Evolutionary conservation across 2,113 vertebrate genomes (phyloP).

Genomic region (Sylvicapra grimmia): DNA sequence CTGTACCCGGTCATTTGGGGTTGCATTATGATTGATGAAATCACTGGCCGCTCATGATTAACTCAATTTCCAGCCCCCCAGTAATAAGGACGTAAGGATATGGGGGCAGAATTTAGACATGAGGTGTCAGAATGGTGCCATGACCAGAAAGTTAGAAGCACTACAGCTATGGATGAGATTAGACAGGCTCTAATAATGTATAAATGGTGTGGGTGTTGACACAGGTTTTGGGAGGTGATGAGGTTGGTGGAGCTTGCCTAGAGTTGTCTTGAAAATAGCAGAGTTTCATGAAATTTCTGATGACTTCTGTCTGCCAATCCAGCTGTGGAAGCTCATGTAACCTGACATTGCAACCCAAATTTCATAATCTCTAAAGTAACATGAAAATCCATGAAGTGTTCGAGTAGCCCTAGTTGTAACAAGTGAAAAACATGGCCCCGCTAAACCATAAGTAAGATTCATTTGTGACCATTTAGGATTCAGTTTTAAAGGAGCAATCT

Average conservation of each 20-base stretch:
- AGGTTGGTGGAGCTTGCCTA: neutral
- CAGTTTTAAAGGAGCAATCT: constrained; percentile 9
- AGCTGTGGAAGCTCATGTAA: neutral
- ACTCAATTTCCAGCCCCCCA: neutral
- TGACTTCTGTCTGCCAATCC: neutral
- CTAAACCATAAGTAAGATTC: neutral
- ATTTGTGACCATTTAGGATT: neutral
- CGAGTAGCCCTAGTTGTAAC: neutral
- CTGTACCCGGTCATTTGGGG: neutral
- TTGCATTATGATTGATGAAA: neutral
- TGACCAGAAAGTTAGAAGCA: neutral
- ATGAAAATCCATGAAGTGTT: neutral
- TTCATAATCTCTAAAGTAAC: neutral
- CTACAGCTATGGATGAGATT: neutral
- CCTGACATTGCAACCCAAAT: neutral
- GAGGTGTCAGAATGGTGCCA: neutral
- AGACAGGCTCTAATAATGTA: neutral
- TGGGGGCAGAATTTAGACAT: neutral
- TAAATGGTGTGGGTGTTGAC: neutral
- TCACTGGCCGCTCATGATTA: neutral
- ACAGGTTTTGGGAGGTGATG: neutral
- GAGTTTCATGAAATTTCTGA: neutral
- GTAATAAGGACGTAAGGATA: neutral
- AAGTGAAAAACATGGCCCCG: neutral
- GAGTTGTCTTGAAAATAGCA: neutral